Evolutionary conservation across 2,797 vertebrate genomes (phyloP).

Genomic region (Enteromius argenteus): DNA sequence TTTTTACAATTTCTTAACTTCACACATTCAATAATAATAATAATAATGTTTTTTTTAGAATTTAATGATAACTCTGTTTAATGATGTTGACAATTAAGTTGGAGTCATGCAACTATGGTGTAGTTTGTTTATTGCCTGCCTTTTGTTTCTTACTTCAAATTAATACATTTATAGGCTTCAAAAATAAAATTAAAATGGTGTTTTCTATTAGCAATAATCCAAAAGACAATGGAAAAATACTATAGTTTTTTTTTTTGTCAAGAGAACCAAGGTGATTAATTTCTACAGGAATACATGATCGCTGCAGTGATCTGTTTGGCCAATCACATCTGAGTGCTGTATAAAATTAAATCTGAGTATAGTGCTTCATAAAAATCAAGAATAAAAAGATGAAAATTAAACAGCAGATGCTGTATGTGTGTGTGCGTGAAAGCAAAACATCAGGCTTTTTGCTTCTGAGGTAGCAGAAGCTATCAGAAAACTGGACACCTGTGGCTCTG

Average conservation of each 20-base stretch:
- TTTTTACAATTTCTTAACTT: too few species aligned
- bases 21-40: not conserved
- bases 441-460: not conserved
- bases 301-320: not conserved
- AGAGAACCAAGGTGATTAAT: not conserved
- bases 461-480: constrained; percentile 8
- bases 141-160: not conserved
- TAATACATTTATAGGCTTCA: not conserved
- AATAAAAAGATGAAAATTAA: not conserved
- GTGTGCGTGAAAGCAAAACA: not conserved
- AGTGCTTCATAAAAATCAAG: not conserved
- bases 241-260: too few species aligned
- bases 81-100: not conserved
- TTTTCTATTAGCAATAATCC: not conserved
- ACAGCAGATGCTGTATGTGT: not conserved
- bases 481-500: constrained; percentile 30
- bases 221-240: not conserved
- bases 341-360: not conserved
- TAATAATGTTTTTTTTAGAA: not conserved
- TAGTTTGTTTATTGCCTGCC: not conserved
- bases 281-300: not conserved
- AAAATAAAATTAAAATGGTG: not conserved
- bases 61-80: not conserved
- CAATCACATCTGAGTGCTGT: not conserved
- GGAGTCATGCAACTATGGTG: not conserved